Conservation (phyloP, 2,888 invertebrate genomes). For the Andrena marginata region DNA sequence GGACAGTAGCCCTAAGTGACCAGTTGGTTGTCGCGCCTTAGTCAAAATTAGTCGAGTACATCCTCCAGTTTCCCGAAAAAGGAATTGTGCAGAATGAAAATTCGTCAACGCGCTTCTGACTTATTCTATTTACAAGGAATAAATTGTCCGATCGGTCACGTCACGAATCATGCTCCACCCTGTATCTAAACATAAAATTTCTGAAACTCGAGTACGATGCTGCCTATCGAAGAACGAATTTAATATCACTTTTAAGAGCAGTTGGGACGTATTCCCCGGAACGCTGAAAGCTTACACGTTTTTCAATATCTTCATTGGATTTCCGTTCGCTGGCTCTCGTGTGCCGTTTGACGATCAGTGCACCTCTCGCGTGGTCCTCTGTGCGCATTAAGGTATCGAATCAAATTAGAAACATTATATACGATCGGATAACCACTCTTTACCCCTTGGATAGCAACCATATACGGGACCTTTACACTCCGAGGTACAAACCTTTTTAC, state of each 20-base stretch:
- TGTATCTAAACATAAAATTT: neutral
- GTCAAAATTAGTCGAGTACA: too few relatives aligned
- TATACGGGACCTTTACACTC: neutral
- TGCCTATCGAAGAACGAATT: neutral
- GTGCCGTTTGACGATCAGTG: constrained; percentile 62
- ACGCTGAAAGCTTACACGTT: constrained; percentile 15
- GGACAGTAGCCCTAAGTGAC: too few relatives aligned
- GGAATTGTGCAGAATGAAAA: neutral
- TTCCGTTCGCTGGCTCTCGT: constrained; percentile 67
- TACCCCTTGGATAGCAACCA: neutral
- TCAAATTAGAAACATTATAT: constrained; percentile 3
- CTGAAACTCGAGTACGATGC: neutral
- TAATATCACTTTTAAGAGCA: constrained; percentile 6
- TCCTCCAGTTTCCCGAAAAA: neutral
- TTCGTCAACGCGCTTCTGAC: neutral
- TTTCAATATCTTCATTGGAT: constrained; percentile 49
- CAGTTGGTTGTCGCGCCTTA: too few relatives aligned
- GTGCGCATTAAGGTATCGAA: neutral
- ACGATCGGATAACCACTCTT: neutral
- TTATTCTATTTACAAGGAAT: neutral
- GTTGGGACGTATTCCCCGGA: neutral
- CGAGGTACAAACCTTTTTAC: neutral
- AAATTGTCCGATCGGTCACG: neutral
- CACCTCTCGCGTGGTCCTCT: constrained; percentile 51
- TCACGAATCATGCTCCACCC: neutral